Conservation (phyloP, 2,797 vertebrate species). For the Siniperca undulata region DNA sequence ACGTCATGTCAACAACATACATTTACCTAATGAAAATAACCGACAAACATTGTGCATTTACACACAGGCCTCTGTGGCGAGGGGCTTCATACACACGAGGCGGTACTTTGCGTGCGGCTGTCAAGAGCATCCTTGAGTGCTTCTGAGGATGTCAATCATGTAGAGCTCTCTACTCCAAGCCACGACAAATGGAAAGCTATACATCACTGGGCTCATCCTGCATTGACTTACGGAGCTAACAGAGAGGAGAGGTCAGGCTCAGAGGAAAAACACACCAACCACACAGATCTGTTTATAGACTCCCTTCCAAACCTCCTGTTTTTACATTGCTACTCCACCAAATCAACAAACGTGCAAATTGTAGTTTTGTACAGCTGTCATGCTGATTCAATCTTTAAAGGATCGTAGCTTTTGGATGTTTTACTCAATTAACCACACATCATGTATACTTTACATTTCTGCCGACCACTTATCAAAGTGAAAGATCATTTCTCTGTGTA, state of each 20-base stretch:
- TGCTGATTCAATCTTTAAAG: not conserved
- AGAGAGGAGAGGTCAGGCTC: constrained; percentile 45
- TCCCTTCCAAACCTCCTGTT: constrained; percentile 25
- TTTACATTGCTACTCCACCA: constrained; percentile 10
- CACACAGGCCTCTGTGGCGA: constrained; percentile 29
- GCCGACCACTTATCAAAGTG: not conserved
- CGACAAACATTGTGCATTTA: constrained; percentile 58
- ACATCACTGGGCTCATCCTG: constrained; percentile 53
- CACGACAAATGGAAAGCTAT: constrained; percentile 59
- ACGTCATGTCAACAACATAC: constrained; percentile 73
- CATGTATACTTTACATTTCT: not conserved
- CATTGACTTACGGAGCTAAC: constrained; percentile 31
- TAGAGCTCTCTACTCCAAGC: constrained; percentile 34
- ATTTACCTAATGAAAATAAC: constrained; percentile 81
- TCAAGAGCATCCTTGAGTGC: constrained; percentile 73
- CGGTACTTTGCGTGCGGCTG: constrained; percentile 52
- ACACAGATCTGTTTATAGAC: constrained; percentile 20
- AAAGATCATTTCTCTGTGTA: not conserved
- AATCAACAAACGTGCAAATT: not conserved
- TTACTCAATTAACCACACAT: not conserved
- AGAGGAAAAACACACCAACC: constrained; percentile 16
- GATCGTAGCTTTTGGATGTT: not conserved
- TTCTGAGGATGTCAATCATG: constrained; percentile 76
- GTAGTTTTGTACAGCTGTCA: not conserved
- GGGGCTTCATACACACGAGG: constrained; percentile 31